Evolutionary conservation across 2,113 vertebrate species (phyloP), one percentile per base, ranked within the genome.

Genomic region (Ia io): DNA sequence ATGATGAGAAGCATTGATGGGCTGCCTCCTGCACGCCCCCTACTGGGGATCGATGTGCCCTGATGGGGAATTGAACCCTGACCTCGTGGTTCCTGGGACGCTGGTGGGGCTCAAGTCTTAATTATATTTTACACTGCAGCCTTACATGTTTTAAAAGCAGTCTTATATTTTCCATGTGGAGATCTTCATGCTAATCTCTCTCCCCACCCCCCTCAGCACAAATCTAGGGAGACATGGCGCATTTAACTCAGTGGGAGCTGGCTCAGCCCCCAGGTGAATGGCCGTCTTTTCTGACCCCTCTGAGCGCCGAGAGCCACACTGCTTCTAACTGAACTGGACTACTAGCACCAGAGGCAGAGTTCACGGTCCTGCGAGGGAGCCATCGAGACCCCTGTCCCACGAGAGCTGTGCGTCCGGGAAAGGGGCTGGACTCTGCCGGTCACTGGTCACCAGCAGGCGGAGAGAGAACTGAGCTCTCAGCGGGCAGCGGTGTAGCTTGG

Each of bases 401-500:
- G 73, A 17, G 44, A 4, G 53, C 70, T 61, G 9, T 22, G 0
- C 12, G 35, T 17, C 51, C 11, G 13, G 63, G 61, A 30, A 3
- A 32, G 30, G 63, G 63, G 30, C 63, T 7, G 5, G 63, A 7
- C 32, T 6, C 17, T 28, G 47, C 77, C 16, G 0, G 14, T 49
- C 49, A 1, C 49, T 16, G 0, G 3, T 5, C 25, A 3, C 32
- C 1, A 1, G 37, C 30, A 4, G 22, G 37, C 30, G 5, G 22
- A 2, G 67, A 37, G 61, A 3, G 42, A 12, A 0, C 16, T 32
- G 37, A 40, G 3, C 10, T 35, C n/a, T 0, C 11, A 35, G 37
- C n/a, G 5, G 40, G 17, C 22, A 9, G 56, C 0, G 2, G 6
- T 0, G 0, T 4, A 2, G 0, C n/a, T 5, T 28, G 51, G 3